Percentiles rank a stretch among this genome's conserved stretches.
phyloP scores from a whole-genome alignment of 2,797 vertebrate genomes.

The Menidia menidia region DNA sequence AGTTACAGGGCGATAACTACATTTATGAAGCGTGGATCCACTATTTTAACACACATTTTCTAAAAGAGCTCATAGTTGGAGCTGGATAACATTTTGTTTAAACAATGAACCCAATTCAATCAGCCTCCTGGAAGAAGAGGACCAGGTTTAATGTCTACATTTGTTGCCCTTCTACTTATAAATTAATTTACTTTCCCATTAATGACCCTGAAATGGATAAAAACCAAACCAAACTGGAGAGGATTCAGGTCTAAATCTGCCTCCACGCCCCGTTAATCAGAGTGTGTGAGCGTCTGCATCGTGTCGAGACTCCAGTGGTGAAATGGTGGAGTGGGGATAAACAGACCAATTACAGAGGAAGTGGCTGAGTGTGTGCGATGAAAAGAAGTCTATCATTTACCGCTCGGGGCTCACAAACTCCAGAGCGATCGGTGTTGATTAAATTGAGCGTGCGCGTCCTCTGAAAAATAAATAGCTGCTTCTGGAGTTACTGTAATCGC shows the following conservation, averaged over 20 bases:
- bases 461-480: constrained; percentile 63
- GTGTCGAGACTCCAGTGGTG: constrained; percentile 58
- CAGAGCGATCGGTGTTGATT: constrained; percentile 71
- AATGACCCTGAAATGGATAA: background rate
- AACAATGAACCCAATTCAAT: no score
- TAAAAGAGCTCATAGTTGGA: no score
- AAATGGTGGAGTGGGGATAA: constrained; percentile 67
- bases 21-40: no score
- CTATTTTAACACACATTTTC: no score
- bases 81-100: no score
- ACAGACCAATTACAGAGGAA: constrained; percentile 75
- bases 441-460: constrained; percentile 44
- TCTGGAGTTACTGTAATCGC: constrained; percentile 63
- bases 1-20: no score
- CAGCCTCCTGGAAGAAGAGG: no score
- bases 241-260: constrained; percentile 10
- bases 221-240: background rate
- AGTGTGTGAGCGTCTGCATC: constrained; percentile 34
- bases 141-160: no score
- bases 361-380: constrained; percentile 47
- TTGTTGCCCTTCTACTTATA: no score
- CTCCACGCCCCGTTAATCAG: constrained; percentile 49
- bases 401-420: constrained; percentile 55
- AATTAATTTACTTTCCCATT: background rate
- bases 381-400: constrained; percentile 72